Conservation (phyloP, 2,797 vertebrate genomes). For the Petrocephalus schoutedeni region DNA sequence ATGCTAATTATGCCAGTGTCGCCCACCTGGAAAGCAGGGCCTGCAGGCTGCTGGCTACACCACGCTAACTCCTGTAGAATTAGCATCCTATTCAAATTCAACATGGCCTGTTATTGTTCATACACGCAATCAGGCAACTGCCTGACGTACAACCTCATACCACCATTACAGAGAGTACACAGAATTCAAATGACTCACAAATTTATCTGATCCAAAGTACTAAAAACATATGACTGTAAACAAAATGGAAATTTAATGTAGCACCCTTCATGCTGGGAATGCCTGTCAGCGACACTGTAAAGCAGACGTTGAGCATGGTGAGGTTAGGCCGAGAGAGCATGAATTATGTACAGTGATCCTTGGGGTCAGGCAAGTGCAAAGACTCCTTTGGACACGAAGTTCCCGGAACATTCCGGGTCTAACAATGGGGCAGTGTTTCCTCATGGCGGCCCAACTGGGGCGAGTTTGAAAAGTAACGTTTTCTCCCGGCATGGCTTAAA, state of each 20-base stretch:
- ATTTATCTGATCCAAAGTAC: not conserved
- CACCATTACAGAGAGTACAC: not conserved
- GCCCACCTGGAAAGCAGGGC: too few relatives aligned
- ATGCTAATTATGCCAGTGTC: not conserved
- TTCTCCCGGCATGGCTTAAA: slow-evolving; percentile 25
- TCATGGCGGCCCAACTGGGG: slow-evolving; percentile 45
- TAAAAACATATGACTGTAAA: not conserved
- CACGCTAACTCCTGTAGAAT: not conserved
- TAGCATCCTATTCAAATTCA: not conserved
- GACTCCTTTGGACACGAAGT: slow-evolving; percentile 41
- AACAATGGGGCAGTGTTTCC: slow-evolving; percentile 60
- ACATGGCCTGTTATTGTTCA: not conserved
- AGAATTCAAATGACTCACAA: not conserved
- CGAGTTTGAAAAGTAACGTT: slow-evolving; percentile 35
- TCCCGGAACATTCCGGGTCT: slow-evolving; percentile 38
- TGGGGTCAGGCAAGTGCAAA: slow-evolving; percentile 31
- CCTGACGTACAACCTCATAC: not conserved
- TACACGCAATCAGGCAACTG: not conserved
- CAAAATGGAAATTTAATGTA: not conserved
- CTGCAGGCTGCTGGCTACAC: not conserved
- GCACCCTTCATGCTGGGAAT: not conserved
- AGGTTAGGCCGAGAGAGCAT: slow-evolving; percentile 13
- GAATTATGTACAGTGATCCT: slow-evolving; percentile 28
- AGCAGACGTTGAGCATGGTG: slow-evolving; percentile 12
- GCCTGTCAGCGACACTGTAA: not conserved